Evolutionary conservation across 2,888 invertebrate species (phyloP).

Genomic region (Pachydiplax longipennis): DNA sequence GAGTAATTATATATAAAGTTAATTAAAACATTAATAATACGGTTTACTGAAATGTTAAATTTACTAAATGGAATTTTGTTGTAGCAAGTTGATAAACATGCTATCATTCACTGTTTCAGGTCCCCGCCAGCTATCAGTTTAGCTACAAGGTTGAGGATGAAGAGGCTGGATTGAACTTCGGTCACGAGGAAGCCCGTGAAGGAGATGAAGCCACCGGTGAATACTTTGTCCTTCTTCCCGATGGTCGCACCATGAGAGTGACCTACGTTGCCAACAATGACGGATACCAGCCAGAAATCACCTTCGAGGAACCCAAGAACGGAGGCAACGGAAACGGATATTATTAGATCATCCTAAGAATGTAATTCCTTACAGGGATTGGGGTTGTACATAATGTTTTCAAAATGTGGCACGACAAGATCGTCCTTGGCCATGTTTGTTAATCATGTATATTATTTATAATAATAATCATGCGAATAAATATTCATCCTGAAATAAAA

Average conservation of each 20-base stretch:
- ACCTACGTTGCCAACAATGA: constrained; percentile 83
- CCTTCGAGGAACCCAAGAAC: constrained; percentile 70
- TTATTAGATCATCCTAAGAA: too few species aligned
- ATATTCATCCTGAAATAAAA: too few species aligned
- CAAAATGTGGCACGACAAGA: too few species aligned
- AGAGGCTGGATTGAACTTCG: constrained; percentile 80
- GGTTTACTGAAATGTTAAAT: too few species aligned
- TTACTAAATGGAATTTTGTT: too few species aligned
- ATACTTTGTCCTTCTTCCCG: constrained; percentile 86
- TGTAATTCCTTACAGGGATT: too few species aligned
- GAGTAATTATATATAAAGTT: too few species aligned
- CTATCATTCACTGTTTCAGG: constrained; percentile 64
- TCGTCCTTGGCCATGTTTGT: too few species aligned
- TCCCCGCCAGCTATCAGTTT: constrained; percentile 87
- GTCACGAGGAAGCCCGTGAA: constrained; percentile 83
- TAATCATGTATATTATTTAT: too few species aligned
- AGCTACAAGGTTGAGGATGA: constrained; percentile 84
- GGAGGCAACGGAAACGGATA: not conserved
- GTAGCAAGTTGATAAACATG: not conserved
- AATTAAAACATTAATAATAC: too few species aligned
- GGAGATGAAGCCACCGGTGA: constrained; percentile 83
- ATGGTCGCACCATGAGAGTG: constrained; percentile 86
- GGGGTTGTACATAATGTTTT: too few species aligned
- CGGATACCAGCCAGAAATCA: constrained; percentile 82
- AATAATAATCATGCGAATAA: too few species aligned